Percentiles rank a stretch among this genome's conserved stretches.
Conservation (phyloP, 2,888 invertebrate genomes). For the Erannis defoliaria region DNA sequence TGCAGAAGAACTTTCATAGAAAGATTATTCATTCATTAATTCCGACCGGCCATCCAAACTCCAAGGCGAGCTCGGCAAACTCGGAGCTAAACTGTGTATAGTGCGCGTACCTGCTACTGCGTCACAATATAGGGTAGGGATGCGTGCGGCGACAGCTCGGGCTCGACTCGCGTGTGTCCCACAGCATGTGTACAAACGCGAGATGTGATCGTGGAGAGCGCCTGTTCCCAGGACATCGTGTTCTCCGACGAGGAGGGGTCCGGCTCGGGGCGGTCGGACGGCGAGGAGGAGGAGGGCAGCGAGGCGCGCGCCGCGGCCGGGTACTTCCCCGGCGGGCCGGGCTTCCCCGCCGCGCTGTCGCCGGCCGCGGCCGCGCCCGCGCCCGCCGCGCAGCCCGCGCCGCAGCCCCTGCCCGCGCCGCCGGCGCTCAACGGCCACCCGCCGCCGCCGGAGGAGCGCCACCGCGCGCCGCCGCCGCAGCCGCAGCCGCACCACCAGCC, state of each 20-base stretch:
- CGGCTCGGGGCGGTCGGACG: conserved; percentile 87
- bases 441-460: conserved; percentile 46
- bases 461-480: conserved; percentile 29
- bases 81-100: too few relatives aligned
- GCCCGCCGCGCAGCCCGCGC: conserved; percentile 57
- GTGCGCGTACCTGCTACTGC: too few relatives aligned
- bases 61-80: too few relatives aligned
- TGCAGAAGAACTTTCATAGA: too few relatives aligned
- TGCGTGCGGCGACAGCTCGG: too few relatives aligned
- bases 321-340: conserved; percentile 52
- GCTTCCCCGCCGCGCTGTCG: conserved; percentile 58
- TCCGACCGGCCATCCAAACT: too few relatives aligned
- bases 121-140: too few relatives aligned
- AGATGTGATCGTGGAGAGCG: not conserved
- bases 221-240: conserved; percentile 78
- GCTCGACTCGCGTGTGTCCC: too few relatives aligned
- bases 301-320: conserved; percentile 55
- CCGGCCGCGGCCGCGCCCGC: conserved; percentile 60
- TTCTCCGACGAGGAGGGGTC: conserved; percentile 87
- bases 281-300: conserved; percentile 87
- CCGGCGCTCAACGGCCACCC: conserved; percentile 56
- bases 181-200: too few relatives aligned
- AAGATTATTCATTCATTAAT: too few relatives aligned
- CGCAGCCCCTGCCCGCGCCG: conserved; percentile 55
- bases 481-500: not conserved